phyloP scores from a whole-genome alignment of 2,888 invertebrate species.

The Nemurella pictetii region DNA sequence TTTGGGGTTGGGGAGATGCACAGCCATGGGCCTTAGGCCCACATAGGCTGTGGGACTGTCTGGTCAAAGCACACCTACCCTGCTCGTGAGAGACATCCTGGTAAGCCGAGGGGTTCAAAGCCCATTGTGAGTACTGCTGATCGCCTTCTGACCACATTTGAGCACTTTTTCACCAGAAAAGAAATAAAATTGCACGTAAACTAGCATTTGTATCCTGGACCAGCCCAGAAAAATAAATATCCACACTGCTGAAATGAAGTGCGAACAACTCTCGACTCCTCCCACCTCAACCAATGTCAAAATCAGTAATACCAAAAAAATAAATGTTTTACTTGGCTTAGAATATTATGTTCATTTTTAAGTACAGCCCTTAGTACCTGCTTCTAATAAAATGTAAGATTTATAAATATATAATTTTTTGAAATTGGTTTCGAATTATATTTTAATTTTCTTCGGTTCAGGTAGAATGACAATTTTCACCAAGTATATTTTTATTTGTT shows the following conservation, averaged over 20 bases:
- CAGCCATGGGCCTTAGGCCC: conserved; percentile 4
- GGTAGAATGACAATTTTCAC: background rate
- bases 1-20: background rate
- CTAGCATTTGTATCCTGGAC: background rate
- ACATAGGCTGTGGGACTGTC: background rate
- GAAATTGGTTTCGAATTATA: background rate
- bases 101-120: conserved; percentile 78
- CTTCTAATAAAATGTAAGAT: background rate
- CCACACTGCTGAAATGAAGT: background rate
- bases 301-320: background rate
- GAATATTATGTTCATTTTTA: no score
- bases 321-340: no score
- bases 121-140: conserved; percentile 64
- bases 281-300: background rate
- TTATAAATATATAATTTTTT: no score
- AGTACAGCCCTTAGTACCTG: no score
- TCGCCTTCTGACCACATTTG: conserved; percentile 44
- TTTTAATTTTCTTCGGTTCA: background rate
- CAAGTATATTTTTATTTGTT: background rate
- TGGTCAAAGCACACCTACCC: conserved; percentile 51
- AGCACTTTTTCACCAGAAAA: background rate
- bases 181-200: background rate
- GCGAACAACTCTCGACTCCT: background rate
- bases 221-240: background rate
- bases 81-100: conserved; percentile 81